Evolutionary conservation across 2,113 vertebrate species (phyloP).

Genomic region (Corythornis cristatus): DNA sequence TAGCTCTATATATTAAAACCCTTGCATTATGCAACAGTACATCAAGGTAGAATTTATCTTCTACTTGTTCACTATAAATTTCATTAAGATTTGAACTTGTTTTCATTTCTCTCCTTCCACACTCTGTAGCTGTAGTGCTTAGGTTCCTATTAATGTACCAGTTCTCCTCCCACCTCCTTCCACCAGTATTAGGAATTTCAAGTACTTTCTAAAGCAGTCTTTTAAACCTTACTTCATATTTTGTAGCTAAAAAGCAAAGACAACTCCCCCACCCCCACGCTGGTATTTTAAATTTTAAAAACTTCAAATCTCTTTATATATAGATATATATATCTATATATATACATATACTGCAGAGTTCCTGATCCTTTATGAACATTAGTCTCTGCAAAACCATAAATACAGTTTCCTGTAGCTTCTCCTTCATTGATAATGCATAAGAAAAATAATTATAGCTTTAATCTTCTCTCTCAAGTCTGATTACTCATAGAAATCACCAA

Average conservation of each 20-base stretch:
- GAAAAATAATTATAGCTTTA: neutral
- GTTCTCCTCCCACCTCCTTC: neutral
- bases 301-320: neutral
- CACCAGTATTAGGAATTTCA: neutral
- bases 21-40: neutral
- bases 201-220: neutral
- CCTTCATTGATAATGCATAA: neutral
- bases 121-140: neutral
- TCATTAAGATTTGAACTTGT: neutral
- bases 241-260: neutral
- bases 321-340: no score
- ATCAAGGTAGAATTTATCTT: neutral
- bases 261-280: neutral
- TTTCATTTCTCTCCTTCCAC: conserved; percentile 7
- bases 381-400: neutral
- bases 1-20: neutral
- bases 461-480: neutral
- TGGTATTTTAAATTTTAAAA: neutral
- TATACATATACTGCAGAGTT: neutral
- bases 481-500: neutral
- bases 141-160: neutral
- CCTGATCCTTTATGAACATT: neutral
- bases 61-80: neutral
- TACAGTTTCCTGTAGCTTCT: neutral
- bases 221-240: neutral